A percentile compares a stretch with the other conserved stretches of the same genome.
Conservation (phyloP, 2,113 vertebrate species). For the Cebidichthys violaceus region DNA sequence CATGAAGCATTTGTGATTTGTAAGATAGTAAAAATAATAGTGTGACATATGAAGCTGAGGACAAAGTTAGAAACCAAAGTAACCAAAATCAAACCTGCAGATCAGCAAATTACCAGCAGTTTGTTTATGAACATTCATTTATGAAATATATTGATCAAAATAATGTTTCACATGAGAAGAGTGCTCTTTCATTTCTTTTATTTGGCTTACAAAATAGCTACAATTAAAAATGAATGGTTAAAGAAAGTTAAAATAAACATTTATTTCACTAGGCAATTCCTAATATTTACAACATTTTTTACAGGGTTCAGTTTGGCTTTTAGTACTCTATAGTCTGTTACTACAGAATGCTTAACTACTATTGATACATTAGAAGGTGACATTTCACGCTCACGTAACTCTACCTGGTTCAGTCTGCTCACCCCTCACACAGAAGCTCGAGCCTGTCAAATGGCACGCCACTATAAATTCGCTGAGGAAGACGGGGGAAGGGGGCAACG, state of each 20-base stretch:
- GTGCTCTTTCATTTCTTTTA: neutral
- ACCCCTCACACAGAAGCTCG: conserved; percentile 7
- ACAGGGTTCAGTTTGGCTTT: neutral
- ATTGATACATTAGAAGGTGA: conserved; percentile 38
- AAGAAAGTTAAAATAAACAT: no score
- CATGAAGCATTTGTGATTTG: neutral
- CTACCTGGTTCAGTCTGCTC: conserved; percentile 12
- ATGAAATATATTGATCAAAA: neutral
- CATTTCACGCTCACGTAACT: conserved; percentile 27
- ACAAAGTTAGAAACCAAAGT: neutral
- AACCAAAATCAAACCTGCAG: neutral
- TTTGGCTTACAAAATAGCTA: neutral
- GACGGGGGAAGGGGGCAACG: conserved; percentile 10
- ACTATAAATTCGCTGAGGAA: conserved; percentile 70
- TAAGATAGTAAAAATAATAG: neutral
- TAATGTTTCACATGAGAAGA: neutral
- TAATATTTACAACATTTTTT: neutral
- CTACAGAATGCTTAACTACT: neutral
- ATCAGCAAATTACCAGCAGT: neutral
- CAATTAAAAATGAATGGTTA: no score
- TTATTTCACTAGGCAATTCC: neutral
- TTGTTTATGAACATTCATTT: neutral
- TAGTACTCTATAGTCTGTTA: neutral
- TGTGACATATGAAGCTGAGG: neutral
- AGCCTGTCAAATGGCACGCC: conserved; percentile 45